A percentile compares a stretch with the other conserved stretches of the same genome.
Evolutionary conservation across 2,888 invertebrate genomes (phyloP).

Genomic region (Microctonus aethiopoides): DNA sequence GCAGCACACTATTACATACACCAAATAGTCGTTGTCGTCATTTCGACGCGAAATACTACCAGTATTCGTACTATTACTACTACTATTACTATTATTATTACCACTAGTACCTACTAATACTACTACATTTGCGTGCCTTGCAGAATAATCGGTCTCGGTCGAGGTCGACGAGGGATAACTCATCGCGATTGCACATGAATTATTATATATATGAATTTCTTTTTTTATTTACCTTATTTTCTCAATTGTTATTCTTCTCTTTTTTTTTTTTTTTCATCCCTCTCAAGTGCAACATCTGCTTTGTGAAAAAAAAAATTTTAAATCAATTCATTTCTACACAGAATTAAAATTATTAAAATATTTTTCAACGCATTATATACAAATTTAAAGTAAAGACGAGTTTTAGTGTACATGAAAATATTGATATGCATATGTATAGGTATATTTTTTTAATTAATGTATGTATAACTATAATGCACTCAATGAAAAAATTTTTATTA

Average conservation of each 20-base stretch:
- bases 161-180: constrained; percentile 3
- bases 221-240: background rate
- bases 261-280: background rate
- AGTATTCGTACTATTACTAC: too few relatives aligned
- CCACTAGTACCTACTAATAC: background rate
- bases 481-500: too few relatives aligned
- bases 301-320: too few relatives aligned
- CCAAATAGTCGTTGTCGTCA: background rate
- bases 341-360: too few relatives aligned
- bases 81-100: background rate
- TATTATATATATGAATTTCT: background rate
- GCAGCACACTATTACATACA: background rate
- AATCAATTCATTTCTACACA: too few relatives aligned
- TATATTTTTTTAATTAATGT: too few relatives aligned
- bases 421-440: too few relatives aligned
- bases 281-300: too few relatives aligned
- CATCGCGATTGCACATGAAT: background rate
- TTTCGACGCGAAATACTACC: background rate
- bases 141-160: constrained; percentile 26
- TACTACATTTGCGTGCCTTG: constrained; percentile 14
- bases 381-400: too few relatives aligned
- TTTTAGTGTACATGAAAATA: too few relatives aligned
- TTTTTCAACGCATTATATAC: too few relatives aligned
- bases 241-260: background rate
- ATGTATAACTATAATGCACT: too few relatives aligned